phyloP scores from a whole-genome alignment of 2,888 invertebrate genomes.

The Microctonus brassicae region DNA sequence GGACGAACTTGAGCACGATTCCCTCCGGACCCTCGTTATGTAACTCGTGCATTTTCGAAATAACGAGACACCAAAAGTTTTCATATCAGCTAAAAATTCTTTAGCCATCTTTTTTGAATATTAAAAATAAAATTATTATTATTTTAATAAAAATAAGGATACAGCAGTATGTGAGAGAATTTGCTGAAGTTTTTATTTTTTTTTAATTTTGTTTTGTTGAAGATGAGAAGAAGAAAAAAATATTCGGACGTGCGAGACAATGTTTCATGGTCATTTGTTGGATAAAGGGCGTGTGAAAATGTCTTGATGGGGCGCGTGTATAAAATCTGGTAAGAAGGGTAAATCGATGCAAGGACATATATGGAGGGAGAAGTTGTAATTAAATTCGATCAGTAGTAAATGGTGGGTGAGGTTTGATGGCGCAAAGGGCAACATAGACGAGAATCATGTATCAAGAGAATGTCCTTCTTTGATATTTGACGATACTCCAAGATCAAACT shows the following conservation, averaged over 20 bases:
- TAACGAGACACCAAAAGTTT: conserved; percentile 29
- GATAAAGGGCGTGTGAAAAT: background rate
- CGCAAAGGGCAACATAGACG: conserved; percentile 30
- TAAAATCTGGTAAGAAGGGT: too few species aligned
- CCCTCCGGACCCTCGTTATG: conserved; percentile 29
- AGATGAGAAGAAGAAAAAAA: background rate
- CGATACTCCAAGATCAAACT: conserved; percentile 37
- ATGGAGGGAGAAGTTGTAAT: conserved; percentile 44
- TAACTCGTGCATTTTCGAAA: conserved; percentile 27
- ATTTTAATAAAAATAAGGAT: background rate
- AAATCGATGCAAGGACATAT: background rate
- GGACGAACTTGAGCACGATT: conserved; percentile 21
- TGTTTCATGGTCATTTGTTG: background rate
- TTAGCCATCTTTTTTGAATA: background rate
- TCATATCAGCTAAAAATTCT: conserved; percentile 22
- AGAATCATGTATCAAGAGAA: conserved; percentile 55
- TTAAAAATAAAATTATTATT: conserved; percentile 2
- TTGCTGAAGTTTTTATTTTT: background rate
- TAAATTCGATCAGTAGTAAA: conserved; percentile 47
- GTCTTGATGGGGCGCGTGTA: background rate
- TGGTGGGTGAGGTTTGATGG: conserved; percentile 4
- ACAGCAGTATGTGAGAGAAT: background rate
- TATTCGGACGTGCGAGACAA: background rate
- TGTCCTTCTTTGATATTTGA: conserved; percentile 59
- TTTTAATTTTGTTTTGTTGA: background rate